Conservation (phyloP, 2,113 vertebrate species). For the Hoplias malabaricus region DNA sequence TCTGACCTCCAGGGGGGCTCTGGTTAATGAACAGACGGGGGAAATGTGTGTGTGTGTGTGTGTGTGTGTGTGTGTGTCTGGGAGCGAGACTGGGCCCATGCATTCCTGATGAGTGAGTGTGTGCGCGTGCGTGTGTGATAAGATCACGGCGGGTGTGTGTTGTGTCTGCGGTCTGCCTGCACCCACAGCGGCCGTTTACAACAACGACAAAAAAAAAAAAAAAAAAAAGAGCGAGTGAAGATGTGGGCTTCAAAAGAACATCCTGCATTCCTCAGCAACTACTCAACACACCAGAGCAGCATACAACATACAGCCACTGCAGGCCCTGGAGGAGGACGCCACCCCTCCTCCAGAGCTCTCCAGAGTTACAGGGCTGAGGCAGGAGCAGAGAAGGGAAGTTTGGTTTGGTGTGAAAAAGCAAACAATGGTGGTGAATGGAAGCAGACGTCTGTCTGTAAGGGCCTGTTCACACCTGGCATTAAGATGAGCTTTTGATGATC, state of each 20-base stretch:
- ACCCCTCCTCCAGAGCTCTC: no score
- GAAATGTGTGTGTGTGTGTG: conserved; percentile 47
- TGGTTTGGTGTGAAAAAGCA: no score
- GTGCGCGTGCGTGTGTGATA: conserved; percentile 23
- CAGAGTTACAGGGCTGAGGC: no score
- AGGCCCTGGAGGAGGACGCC: no score
- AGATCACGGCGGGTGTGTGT: background rate
- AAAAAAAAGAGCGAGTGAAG: background rate
- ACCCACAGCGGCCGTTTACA: background rate
- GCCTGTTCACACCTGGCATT: no score
- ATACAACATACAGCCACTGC: background rate
- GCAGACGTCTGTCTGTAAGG: no score
- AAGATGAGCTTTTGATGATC: no score
- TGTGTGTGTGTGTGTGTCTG: conserved; percentile 39
- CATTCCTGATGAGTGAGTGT: conserved; percentile 52
- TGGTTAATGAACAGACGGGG: conserved; percentile 26
- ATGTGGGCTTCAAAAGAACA: background rate
- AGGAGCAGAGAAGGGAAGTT: no score
- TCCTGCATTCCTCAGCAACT: background rate
- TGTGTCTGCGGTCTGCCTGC: background rate
- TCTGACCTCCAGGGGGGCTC: conserved; percentile 22
- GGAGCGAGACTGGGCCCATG: conserved; percentile 32
- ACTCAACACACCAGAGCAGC: background rate
- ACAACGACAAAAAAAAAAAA: no score
- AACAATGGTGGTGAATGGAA: no score